Conservation (phyloP, 2,797 vertebrate genomes). For the Petrocephalus sullivani region DNA sequence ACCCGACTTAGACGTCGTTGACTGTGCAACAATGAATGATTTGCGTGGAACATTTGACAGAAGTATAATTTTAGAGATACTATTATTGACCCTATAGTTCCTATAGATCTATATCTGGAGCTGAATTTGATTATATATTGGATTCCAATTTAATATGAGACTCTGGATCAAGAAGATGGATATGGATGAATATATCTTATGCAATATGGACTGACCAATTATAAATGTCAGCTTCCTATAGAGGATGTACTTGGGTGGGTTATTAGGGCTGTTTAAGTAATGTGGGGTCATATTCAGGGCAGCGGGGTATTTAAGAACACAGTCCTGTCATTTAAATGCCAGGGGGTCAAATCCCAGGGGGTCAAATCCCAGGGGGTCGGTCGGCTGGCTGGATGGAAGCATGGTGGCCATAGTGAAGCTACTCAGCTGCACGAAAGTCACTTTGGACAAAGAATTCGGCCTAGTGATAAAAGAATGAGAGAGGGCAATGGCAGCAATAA, state of each 20-base stretch:
- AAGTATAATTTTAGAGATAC: neutral
- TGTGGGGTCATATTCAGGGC: neutral
- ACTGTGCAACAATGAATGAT: neutral
- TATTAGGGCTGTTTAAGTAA: neutral
- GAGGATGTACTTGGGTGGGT: neutral
- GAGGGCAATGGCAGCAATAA: neutral
- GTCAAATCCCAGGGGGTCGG: neutral
- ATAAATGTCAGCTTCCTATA: neutral
- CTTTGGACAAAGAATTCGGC: neutral
- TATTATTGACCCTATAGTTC: neutral
- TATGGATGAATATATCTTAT: neutral
- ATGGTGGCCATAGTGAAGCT: neutral
- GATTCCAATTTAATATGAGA: neutral
- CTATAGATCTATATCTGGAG: neutral
- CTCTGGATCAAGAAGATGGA: neutral
- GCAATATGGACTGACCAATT: neutral
- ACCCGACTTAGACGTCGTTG: neutral
- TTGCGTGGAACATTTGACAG: neutral
- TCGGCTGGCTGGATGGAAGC: neutral
- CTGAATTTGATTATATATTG: neutral
- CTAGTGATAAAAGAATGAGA: neutral
- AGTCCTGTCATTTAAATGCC: neutral
- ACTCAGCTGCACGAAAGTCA: neutral
- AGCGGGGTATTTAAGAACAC: neutral
- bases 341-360: neutral